Percentiles rank a stretch among this genome's conserved stretches.
phyloP scores from a whole-genome alignment of 2,888 invertebrate species.

The Carcina quercana region DNA sequence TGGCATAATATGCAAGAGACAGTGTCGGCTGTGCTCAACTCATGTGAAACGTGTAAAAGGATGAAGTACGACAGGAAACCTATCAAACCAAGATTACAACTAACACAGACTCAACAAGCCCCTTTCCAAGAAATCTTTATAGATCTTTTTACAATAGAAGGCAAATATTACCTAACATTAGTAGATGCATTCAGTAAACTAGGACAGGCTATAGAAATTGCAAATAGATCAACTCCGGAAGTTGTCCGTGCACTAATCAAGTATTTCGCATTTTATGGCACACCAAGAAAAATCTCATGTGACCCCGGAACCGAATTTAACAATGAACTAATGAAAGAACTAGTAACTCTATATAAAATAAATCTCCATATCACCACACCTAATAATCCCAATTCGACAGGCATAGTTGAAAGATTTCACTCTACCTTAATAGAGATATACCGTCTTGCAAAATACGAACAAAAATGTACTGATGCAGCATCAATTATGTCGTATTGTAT shows the following conservation, averaged over 20 bases:
- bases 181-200: constrained; percentile 18
- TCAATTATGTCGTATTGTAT: constrained; percentile 5
- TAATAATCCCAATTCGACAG: constrained; percentile 20
- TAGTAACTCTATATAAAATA: constrained; percentile 15
- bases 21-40: constrained; percentile 11
- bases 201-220: constrained; percentile 14
- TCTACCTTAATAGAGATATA: constrained; percentile 14
- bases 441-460: constrained; percentile 14
- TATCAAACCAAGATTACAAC: constrained; percentile 5
- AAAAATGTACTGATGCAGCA: constrained; percentile 5
- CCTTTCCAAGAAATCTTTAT: constrained; percentile 14
- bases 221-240: constrained; percentile 12
- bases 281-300: constrained; percentile 3
- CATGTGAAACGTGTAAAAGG: constrained; percentile 9
- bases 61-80: constrained; percentile 17
- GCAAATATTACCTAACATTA: constrained; percentile 12
- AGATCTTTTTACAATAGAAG: constrained; percentile 15
- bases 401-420: constrained; percentile 18
- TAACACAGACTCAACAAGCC: constrained; percentile 7
- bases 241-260: constrained; percentile 13
- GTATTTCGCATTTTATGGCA: constrained; percentile 12
- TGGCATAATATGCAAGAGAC: constrained; percentile 19
- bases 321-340: constrained; percentile 13
- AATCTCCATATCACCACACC: constrained; percentile 19
- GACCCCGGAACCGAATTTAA: constrained; percentile 9